phyloP scores from a whole-genome alignment of 2,888 invertebrate species.

The Volucella inflata region DNA sequence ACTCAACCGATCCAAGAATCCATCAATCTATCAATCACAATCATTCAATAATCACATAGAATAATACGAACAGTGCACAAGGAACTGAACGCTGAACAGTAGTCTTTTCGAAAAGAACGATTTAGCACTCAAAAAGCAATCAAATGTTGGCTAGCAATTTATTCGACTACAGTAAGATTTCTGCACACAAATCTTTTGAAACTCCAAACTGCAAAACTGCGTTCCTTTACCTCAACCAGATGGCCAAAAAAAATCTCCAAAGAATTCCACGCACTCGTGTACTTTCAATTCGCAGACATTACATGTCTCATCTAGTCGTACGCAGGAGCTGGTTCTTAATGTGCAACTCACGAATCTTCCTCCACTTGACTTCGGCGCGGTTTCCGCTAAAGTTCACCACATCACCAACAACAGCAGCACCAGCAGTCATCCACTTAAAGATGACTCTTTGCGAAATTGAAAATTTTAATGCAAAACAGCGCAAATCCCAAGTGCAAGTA shows the following conservation, averaged over 20 bases:
- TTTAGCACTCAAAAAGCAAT: too few relatives aligned
- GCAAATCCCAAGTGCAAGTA: slow-evolving; percentile 44
- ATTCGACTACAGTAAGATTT: too few relatives aligned
- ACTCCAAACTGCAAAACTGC: neutral
- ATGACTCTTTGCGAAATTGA: slow-evolving; percentile 23
- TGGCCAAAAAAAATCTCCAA: slow-evolving; percentile 17
- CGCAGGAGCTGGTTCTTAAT: slow-evolving; percentile 34
- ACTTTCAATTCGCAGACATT: slow-evolving; percentile 34
- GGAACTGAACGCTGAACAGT: neutral
- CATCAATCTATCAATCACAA: too few relatives aligned
- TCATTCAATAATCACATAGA: too few relatives aligned
- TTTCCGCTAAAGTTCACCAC: slow-evolving; percentile 10
- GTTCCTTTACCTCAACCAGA: slow-evolving; percentile 24
- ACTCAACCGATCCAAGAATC: too few relatives aligned
- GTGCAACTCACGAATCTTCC: slow-evolving; percentile 38
- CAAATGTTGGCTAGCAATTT: too few relatives aligned
- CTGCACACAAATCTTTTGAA: neutral
- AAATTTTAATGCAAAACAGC: slow-evolving; percentile 40
- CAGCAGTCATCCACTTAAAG: slow-evolving; percentile 15
- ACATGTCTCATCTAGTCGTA: neutral
- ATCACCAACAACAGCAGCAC: slow-evolving; percentile 18
- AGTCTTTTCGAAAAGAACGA: neutral
- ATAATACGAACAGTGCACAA: neutral
- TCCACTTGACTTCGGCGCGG: slow-evolving; percentile 16
- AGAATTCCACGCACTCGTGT: slow-evolving; percentile 61